Evolutionary conservation across 2,888 invertebrate species (phyloP), one percentile per base, ranked within the genome.

Genomic region (Actias luna): DNA sequence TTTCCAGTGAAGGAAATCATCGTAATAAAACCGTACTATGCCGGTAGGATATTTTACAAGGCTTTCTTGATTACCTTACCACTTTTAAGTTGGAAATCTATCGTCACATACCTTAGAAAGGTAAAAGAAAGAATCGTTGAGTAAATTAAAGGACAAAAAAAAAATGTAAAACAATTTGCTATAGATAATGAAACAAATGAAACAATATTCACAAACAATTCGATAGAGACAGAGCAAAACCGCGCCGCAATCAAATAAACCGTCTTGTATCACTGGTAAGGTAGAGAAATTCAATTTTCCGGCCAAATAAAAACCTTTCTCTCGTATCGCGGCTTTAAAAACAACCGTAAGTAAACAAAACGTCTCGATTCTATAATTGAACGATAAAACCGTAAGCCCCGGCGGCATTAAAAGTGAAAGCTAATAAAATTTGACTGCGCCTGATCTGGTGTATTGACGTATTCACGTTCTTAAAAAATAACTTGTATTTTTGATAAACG

Each of bases 331-430:
- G 58, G 58, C 42, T 63, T 50, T 59, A 27, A 59, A 33, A 35
- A 36, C 58, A 58, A 35, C 36, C 59, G 50, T 50, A 18, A 50
- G 59, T 57, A 52, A 62, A 58, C 42, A 62, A 31, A 59, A 63
- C 63, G 65, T 64, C 63, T 68, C 68, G 67, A 65, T 67, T 64
- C 64, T 77, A 80, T 87, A 85, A 85, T 85, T 84, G 84, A 78
- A 81, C 80, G 78, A 84, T 87, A 86, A 83, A 85, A 83, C 76
- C 74, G 75, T 76, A 75, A 84, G 80, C 79, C 75, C 65, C 69
- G 67, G 66, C 66, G 73, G 70, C 82, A 84, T 85, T 87, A 88
- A 87, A 87, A 77, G 81, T 75, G 77, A 81, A 79, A 75, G 79
- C 77, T 79, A 72, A 84, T 88, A 87, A 87, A 85, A 84, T 84